phyloP scores from a whole-genome alignment of 2,113 vertebrate species.

The Oryzias celebensis region DNA sequence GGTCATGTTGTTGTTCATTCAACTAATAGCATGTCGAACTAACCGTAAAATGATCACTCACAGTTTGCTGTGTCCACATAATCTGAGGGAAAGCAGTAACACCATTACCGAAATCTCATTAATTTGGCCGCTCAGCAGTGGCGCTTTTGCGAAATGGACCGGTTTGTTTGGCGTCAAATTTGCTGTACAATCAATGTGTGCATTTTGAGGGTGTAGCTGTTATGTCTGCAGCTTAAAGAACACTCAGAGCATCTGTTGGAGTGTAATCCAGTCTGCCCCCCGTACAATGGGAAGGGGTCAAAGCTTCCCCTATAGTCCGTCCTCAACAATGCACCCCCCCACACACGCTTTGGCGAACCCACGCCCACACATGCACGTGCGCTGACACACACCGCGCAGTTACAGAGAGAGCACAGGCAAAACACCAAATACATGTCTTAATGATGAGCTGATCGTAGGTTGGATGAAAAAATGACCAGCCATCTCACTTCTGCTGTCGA shows the following conservation, averaged over 20 bases:
- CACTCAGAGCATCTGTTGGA: constrained; percentile 38
- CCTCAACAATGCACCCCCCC: constrained; percentile 1
- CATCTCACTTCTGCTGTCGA: not conserved
- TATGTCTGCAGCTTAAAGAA: constrained; percentile 35
- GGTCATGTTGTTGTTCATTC: constrained; percentile 44
- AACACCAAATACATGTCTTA: constrained; percentile 26
- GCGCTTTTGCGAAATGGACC: not conserved
- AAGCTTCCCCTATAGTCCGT: not conserved
- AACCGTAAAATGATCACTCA: constrained; percentile 30
- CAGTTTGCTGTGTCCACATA: constrained; percentile 13
- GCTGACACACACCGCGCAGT: constrained; percentile 11
- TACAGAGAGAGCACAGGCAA: constrained; percentile 19
- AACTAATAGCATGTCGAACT: constrained; percentile 34
- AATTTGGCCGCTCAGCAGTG: constrained; percentile 16
- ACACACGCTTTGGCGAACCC: not conserved
- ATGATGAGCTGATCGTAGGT: constrained; percentile 43
- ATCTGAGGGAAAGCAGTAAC: constrained; percentile 6
- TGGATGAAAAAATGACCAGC: constrained; percentile 30
- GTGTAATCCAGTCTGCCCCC: constrained; percentile 28
- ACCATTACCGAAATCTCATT: constrained; percentile 20
- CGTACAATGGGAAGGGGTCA: constrained; percentile 24
- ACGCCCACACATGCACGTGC: not conserved
- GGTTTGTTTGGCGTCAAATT: constrained; percentile 2
- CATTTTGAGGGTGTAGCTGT: constrained; percentile 21
- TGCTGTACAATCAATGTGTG: constrained; percentile 12